Conservation (phyloP, 2,888 invertebrate species). For the Nephrotoma guestfalica region DNA sequence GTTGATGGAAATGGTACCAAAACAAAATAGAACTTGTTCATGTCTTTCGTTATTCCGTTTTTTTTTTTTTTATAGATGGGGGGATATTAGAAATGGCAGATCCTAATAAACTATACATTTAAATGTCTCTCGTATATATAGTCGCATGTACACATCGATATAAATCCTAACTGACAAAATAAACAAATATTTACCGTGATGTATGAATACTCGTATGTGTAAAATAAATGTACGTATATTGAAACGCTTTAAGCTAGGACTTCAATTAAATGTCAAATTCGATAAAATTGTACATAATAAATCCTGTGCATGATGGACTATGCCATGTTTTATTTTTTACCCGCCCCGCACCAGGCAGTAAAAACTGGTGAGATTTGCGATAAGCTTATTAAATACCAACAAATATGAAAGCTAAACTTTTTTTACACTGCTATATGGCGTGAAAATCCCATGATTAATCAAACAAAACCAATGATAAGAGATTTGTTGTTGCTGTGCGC, state of each 20-base stretch:
- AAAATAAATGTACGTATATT: neutral
- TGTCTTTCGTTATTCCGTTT: neutral
- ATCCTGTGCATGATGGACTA: neutral
- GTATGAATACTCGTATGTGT: neutral
- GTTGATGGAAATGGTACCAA: neutral
- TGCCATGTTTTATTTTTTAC: neutral
- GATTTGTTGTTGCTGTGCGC: neutral
- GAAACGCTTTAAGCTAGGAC: neutral
- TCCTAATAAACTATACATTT: neutral
- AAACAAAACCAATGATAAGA: neutral
- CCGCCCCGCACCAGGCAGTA: neutral
- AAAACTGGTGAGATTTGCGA: neutral
- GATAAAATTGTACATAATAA: neutral
- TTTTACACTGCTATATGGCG: neutral
- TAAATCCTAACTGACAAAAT: neutral
- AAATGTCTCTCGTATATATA: neutral
- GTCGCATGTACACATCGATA: too few species aligned
- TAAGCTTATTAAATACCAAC: neutral
- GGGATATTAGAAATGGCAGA: neutral
- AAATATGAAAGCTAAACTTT: neutral
- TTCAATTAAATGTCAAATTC: neutral
- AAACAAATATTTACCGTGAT: neutral
- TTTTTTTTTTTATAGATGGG: neutral
- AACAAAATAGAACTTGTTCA: neutral
- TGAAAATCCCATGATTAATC: neutral